phyloP scores from a whole-genome alignment of 2,888 invertebrate species.

The Synergus japonicus region DNA sequence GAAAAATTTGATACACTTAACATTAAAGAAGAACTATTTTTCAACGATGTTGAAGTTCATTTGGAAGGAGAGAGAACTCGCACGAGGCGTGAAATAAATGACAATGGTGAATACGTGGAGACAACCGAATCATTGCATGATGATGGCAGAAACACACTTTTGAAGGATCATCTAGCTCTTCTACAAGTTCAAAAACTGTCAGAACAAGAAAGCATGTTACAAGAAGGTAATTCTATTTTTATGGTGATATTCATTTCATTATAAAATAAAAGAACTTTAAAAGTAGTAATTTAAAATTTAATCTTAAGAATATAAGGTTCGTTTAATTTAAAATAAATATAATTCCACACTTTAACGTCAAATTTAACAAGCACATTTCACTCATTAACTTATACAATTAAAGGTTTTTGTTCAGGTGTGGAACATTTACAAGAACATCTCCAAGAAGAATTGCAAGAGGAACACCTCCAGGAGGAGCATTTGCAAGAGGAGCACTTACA shows the following conservation, averaged over 20 bases:
- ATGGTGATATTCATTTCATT: not conserved
- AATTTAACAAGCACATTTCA: not conserved
- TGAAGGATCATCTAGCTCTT: conserved; percentile 70
- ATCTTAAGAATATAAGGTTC: not conserved
- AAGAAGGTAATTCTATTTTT: conserved; percentile 46
- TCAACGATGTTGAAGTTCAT: conserved; percentile 72
- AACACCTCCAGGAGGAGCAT: conserved; percentile 4
- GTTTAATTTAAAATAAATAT: not conserved
- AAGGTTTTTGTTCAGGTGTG: conserved; percentile 37
- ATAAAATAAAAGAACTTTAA: not conserved
- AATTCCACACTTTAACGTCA: not conserved
- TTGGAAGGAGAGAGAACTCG: conserved; percentile 59
- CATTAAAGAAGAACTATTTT: conserved; percentile 73
- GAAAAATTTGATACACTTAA: conserved; percentile 67
- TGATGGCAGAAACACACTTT: conserved; percentile 53
- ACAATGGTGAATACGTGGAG: conserved; percentile 53
- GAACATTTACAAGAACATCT: conserved; percentile 30
- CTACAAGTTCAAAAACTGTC: conserved; percentile 67
- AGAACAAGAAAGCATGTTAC: conserved; percentile 52
- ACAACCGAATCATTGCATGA: conserved; percentile 52
- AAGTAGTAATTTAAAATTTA: not conserved
- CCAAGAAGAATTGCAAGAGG: conserved; percentile 16
- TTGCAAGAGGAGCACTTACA: conserved; percentile 10
- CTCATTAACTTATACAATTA: conserved; percentile 26
- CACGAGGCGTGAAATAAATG: conserved; percentile 50